Conservation (phyloP, 1,140 invertebrate genomes). For the Trichonephila clavata region DNA sequence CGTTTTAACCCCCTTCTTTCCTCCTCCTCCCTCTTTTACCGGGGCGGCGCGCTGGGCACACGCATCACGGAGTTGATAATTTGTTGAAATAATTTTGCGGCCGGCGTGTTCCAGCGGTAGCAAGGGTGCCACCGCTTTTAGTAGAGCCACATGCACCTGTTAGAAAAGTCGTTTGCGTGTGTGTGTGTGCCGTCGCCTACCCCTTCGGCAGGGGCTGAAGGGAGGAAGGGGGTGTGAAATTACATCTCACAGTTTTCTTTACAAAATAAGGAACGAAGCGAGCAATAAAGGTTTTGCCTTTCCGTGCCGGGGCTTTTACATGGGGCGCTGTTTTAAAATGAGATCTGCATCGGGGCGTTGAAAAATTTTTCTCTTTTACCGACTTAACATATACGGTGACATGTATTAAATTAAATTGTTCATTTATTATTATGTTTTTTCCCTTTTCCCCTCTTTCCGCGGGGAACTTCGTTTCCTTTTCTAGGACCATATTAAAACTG, state of each 20-base stretch:
- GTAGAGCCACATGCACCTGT: slow-evolving; percentile 69
- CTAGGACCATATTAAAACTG: slow-evolving; percentile 67
- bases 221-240: slow-evolving; percentile 50
- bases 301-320: neutral
- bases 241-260: slow-evolving; percentile 72
- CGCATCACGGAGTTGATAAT: slow-evolving; percentile 67
- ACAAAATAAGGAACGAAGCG: slow-evolving; percentile 47
- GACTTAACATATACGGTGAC: slow-evolving; percentile 71
- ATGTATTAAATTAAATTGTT: slow-evolving; percentile 76
- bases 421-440: slow-evolving; percentile 75
- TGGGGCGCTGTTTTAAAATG: slow-evolving; percentile 69
- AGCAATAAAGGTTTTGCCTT: slow-evolving; percentile 74
- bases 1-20: slow-evolving; percentile 31
- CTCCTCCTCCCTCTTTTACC: neutral
- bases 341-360: slow-evolving; percentile 52
- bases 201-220: slow-evolving; percentile 12
- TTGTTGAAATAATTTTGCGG: slow-evolving; percentile 76
- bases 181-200: slow-evolving; percentile 35
- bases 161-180: slow-evolving; percentile 70
- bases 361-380: slow-evolving; percentile 67
- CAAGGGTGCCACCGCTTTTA: neutral
- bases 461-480: slow-evolving; percentile 8
- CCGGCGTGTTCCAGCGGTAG: neutral
- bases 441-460: neutral
- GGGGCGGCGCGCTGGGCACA: slow-evolving; percentile 10